phyloP scores from a whole-genome alignment of 1,140 invertebrate species.

The Diuraphis noxia region DNA sequence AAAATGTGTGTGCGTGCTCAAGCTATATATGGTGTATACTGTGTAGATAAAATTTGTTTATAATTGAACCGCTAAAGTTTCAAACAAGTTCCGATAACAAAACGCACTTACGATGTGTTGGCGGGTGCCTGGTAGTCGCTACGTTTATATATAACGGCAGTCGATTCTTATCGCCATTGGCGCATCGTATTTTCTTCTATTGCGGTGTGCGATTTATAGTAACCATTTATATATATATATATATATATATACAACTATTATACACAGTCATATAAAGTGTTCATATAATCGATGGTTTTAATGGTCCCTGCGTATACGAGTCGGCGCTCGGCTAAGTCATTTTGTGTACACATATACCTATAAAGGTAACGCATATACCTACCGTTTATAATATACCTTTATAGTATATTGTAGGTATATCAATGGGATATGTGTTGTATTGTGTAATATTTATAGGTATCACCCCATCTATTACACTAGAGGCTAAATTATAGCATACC shows the following conservation, averaged over 20 bases:
- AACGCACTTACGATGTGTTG: not conserved
- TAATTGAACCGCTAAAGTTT: slow-evolving; percentile 8
- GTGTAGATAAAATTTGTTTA: slow-evolving; percentile 5
- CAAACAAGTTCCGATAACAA: slow-evolving; percentile 1
- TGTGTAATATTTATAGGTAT: not conserved
- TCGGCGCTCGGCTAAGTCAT: not conserved
- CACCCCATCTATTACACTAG: not conserved
- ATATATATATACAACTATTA: not conserved
- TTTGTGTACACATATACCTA: not conserved
- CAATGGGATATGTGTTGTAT: not conserved
- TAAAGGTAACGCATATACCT: not conserved
- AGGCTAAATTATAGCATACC: not conserved
- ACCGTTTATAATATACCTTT: not conserved
- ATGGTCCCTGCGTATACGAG: not conserved
- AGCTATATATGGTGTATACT: slow-evolving; percentile 2
- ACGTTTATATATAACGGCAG: not conserved
- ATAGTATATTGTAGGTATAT: not conserved
- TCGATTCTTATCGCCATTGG: not conserved
- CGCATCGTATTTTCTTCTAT: not conserved
- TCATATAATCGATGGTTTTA: not conserved
- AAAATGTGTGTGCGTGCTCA: not conserved
- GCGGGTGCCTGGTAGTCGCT: not conserved
- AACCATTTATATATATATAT: not conserved
- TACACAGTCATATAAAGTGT: not conserved
- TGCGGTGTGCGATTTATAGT: not conserved